phyloP scores from a whole-genome alignment of 2,888 invertebrate species.

The Drosophila pegasa region DNA sequence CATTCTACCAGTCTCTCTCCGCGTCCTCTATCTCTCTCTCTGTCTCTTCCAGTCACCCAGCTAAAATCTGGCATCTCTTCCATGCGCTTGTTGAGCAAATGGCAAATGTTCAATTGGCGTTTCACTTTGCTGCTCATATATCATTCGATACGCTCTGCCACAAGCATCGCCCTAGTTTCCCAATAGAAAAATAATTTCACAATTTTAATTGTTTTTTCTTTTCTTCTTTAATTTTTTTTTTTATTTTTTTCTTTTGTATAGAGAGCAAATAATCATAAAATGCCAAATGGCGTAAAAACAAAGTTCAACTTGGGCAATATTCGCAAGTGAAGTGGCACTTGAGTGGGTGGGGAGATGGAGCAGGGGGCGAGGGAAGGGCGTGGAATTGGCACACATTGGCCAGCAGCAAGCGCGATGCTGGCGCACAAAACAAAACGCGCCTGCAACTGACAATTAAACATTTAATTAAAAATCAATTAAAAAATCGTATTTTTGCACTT shows the following conservation, averaged over 20 bases:
- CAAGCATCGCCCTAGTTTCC: slow-evolving; percentile 18
- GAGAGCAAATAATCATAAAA: slow-evolving; percentile 40
- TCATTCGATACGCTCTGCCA: slow-evolving; percentile 28
- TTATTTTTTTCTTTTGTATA: background rate
- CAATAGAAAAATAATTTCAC: slow-evolving; percentile 43
- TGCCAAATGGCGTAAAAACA: slow-evolving; percentile 41
- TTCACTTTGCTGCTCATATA: slow-evolving; percentile 34
- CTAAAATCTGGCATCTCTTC: background rate
- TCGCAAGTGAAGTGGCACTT: slow-evolving; percentile 49
- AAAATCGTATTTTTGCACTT: slow-evolving; percentile 61
- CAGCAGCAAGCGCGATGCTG: background rate
- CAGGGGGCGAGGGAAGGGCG: background rate
- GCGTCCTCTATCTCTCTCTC: too few species aligned
- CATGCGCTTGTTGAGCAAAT: background rate
- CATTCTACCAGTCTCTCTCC: too few species aligned
- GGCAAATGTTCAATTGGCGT: slow-evolving; percentile 38
- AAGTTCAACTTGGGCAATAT: slow-evolving; percentile 55
- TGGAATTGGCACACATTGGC: slow-evolving; percentile 38
- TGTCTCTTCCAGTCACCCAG: too few species aligned
- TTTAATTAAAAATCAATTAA: slow-evolving; percentile 77
- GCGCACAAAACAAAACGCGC: slow-evolving; percentile 33
- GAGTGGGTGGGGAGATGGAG: slow-evolving; percentile 6
- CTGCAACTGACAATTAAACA: slow-evolving; percentile 76
- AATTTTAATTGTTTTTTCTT: slow-evolving; percentile 20
- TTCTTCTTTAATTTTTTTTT: background rate